These are phyloP conservation scores for Plutella xylostella DNA, from an alignment of 2,888 invertebrate species.

Conservation along the genomic window DNA sequence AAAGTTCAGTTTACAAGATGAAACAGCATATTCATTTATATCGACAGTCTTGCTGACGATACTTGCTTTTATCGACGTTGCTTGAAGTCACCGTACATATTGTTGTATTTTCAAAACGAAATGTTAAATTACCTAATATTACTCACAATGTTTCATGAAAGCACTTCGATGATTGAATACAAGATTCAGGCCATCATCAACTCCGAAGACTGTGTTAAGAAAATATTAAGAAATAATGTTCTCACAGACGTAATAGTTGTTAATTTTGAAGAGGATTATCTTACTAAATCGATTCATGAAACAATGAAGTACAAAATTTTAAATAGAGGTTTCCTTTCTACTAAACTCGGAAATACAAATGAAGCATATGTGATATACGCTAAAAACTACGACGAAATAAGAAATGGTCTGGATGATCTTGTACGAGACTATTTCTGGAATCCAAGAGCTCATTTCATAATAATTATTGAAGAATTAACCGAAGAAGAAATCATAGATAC, in stretches of 20 bases:
- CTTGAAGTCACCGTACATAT: too few relatives aligned
- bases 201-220: neutral
- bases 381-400: conserved; percentile 6
- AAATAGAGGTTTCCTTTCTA: conserved; percentile 8
- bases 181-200: too few relatives aligned
- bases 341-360: conserved; percentile 5
- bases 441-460: conserved; percentile 11
- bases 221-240: conserved; percentile 1
- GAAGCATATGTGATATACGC: conserved; percentile 9
- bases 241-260: conserved; percentile 10
- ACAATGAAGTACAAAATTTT: conserved; percentile 1
- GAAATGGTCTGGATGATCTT: conserved; percentile 9
- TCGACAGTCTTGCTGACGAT: too few relatives aligned
- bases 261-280: conserved; percentile 6
- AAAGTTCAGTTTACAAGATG: too few relatives aligned
- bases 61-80: too few relatives aligned
- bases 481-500: neutral
- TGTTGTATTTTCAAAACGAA: too few relatives aligned
- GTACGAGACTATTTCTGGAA: conserved; percentile 15
- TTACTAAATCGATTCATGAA: conserved; percentile 5
- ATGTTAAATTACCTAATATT: too few relatives aligned
- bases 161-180: too few relatives aligned
- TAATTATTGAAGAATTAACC: conserved; percentile 1
- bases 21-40: too few relatives aligned
- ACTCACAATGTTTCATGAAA: too few relatives aligned